A percentile compares a stretch with the other conserved stretches of the same genome.
Conservation (phyloP, 2,888 invertebrate genomes). For the Unio delphinus region DNA sequence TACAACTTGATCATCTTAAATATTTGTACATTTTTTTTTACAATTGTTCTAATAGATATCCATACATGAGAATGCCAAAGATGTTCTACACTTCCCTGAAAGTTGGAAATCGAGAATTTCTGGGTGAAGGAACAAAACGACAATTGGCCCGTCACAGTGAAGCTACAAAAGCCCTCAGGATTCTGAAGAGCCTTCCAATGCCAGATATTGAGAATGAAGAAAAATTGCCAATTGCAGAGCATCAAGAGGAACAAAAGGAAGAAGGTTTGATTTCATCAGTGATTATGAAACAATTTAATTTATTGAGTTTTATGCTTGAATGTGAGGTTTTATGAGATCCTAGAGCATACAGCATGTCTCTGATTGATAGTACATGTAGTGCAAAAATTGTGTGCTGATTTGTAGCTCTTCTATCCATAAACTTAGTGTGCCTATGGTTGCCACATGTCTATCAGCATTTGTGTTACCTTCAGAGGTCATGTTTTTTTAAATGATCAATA, state of each 20-base stretch:
- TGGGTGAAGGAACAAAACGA: constrained; percentile 83
- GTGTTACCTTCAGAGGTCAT: no score
- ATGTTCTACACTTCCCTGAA: constrained; percentile 78
- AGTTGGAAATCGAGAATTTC: constrained; percentile 89
- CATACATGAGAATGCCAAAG: constrained; percentile 66
- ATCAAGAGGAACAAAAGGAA: constrained; percentile 12
- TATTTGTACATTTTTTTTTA: not conserved
- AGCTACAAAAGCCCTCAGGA: constrained; percentile 75
- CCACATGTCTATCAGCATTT: no score
- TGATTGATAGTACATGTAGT: no score
- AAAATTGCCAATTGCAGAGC: not conserved
- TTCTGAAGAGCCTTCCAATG: constrained; percentile 76
- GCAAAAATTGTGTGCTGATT: no score
- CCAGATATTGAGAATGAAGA: constrained; percentile 26
- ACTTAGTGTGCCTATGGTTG: no score
- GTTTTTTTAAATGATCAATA: no score
- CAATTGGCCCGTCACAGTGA: constrained; percentile 94
- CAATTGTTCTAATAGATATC: constrained; percentile 59
- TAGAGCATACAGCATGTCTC: no score
- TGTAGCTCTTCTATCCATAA: no score
- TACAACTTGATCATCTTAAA: no score
- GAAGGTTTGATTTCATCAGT: not conserved
- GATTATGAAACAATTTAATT: no score
- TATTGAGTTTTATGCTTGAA: no score
- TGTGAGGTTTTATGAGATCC: no score